Evolutionary conservation across 2,797 vertebrate species (phyloP).

Genomic region (Leptodactylus fallax): DNA sequence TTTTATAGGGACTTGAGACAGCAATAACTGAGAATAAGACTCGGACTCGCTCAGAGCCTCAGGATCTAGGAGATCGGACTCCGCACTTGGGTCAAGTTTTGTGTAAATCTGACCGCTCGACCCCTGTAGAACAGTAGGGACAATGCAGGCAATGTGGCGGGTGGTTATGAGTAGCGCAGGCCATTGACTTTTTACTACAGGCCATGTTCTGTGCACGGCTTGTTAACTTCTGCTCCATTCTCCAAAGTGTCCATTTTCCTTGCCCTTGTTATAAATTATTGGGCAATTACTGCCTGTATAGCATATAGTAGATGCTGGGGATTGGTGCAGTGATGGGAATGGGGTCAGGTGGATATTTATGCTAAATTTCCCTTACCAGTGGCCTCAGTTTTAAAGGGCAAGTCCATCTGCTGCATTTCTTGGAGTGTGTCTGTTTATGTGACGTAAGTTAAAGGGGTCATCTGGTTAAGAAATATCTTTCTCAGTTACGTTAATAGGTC

Average conservation of each 20-base stretch:
- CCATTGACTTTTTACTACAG: constrained; percentile 12
- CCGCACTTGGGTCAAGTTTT: not conserved
- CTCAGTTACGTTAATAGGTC: no score
- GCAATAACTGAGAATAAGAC: not conserved
- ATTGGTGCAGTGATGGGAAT: not conserved
- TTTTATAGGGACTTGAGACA: not conserved
- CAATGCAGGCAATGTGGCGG: constrained; percentile 13
- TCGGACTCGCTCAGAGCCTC: not conserved
- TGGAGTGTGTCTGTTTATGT: no score
- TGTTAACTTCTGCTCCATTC: not conserved
- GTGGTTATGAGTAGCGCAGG: not conserved
- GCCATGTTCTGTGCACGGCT: constrained; percentile 14
- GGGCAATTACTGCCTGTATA: not conserved
- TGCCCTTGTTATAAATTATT: constrained; percentile 7
- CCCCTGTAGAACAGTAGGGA: not conserved
- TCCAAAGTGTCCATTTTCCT: not conserved
- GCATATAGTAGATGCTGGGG: not conserved
- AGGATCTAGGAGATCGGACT: not conserved
- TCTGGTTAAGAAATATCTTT: no score
- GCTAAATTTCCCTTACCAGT: not conserved
- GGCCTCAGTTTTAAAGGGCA: not conserved
- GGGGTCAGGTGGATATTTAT: not conserved
- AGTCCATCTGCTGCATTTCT: no score
- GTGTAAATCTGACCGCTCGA: constrained; percentile 21
- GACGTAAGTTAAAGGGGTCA: no score